phyloP scores from a whole-genome alignment of 2,888 invertebrate species.

The Euzophera pinguis region DNA sequence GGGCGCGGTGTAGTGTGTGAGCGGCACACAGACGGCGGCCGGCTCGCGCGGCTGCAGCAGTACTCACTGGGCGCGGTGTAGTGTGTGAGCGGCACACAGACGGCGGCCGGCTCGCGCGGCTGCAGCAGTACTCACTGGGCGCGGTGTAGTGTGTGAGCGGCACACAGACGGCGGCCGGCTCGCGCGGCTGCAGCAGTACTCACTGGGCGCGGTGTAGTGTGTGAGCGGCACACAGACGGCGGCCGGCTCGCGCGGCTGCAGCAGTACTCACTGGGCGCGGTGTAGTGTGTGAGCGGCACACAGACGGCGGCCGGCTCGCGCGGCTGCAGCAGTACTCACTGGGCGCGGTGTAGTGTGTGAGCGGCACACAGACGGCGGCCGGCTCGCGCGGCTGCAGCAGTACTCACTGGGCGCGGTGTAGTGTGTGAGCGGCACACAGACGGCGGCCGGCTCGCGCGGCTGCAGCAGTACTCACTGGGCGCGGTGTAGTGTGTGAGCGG shows the following conservation, averaged over 20 bases:
- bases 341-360: constrained; percentile 84
- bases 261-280: too few species aligned
- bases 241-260: constrained; percentile 83
- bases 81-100: constrained; percentile 88
- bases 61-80: constrained; percentile 82
- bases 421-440: too few species aligned
- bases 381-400: constrained; percentile 84
- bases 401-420: too few species aligned
- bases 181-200: constrained; percentile 69
- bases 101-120: constrained; percentile 82
- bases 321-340: constrained; percentile 74
- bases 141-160: too few species aligned
- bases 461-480: constrained; percentile 66
- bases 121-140: too few species aligned
- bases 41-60: constrained; percentile 76
- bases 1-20: too few species aligned
- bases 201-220: constrained; percentile 83
- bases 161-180: constrained; percentile 69
- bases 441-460: constrained; percentile 75
- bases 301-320: constrained; percentile 83
- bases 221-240: constrained; percentile 88
- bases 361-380: constrained; percentile 86
- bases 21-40: constrained; percentile 88
- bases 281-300: too few species aligned
- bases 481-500: constrained; percentile 85